Evolutionary conservation across 2,113 vertebrate genomes (phyloP), one percentile per base, ranked within the genome.

Genomic region (Argyrosomus japonicus): DNA sequence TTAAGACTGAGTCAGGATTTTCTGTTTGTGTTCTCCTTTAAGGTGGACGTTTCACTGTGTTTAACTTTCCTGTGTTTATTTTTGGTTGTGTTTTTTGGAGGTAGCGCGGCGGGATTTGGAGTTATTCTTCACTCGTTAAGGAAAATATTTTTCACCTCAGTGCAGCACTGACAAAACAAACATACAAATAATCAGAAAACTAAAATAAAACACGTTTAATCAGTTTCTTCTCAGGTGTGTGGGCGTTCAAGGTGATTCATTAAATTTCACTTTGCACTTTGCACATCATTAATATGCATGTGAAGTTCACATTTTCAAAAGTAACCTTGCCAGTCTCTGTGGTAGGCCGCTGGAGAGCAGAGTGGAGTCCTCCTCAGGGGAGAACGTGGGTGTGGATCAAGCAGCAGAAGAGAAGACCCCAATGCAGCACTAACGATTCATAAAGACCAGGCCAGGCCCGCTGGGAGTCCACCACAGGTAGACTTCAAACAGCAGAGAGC

Each of bases 391-490:
- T 75, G 77, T 81, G 57, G 17, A 61, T 63, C 64, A 69, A 61
- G 74, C 53, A 32, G 62, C 53, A 23, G 3, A n/a, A 76, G 43
- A 68, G 58, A 9, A 51, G 6, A 82, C 50, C 76, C 63, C 63
- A 18, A 12, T 50, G 53, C 48, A 47, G 68, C 61, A 25, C 81
- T 82, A 89, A 86, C 79, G 84, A 89, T 78, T 81, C 70, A 82
- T 73, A 79, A 84, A 73, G 78, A 82, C 74, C 84, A 1, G 67
- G 53, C 61, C 56, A 1, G 1, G 43, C 18, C 77, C 29, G 15
- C 43, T 32, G 84, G 81, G 81, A 65, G 0, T 73, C 65, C 70
- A 23, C 50, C 56, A 4, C 74, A 78, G 78, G 79, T 75, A 75
- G 69, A 70, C 78, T 60, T 79, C 58, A 79, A 67, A 79, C 78